Evolutionary conservation across 2,888 invertebrate species (phyloP).

Genomic region (Mayetiola destructor): DNA sequence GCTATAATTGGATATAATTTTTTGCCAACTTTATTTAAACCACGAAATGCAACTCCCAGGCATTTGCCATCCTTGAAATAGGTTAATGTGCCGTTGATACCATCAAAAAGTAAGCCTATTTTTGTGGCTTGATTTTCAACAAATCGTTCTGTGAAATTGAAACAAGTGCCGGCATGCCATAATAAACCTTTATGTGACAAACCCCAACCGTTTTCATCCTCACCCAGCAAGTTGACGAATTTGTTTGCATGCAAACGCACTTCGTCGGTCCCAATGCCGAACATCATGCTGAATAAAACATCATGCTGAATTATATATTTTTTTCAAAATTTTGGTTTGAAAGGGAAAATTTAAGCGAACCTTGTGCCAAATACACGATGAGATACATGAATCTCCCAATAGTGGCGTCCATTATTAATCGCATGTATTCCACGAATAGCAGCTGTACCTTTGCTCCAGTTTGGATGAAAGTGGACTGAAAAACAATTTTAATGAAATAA

Average conservation of each 20-base stretch:
- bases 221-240: slow-evolving; percentile 56
- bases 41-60: slow-evolving; percentile 55
- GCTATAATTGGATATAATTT: slow-evolving; percentile 53
- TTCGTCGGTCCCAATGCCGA: slow-evolving; percentile 47
- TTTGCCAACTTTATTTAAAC: slow-evolving; percentile 45
- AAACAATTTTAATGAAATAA: not conserved
- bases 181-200: slow-evolving; percentile 55
- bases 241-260: slow-evolving; percentile 48
- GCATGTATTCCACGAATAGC: slow-evolving; percentile 50
- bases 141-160: slow-evolving; percentile 51
- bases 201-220: slow-evolving; percentile 55
- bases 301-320: not conserved
- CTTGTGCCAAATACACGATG: slow-evolving; percentile 54
- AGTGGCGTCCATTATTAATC: slow-evolving; percentile 48
- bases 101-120: slow-evolving; percentile 54
- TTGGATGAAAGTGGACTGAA: slow-evolving; percentile 55
- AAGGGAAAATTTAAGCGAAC: slow-evolving; percentile 13
- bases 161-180: slow-evolving; percentile 50
- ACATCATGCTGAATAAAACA: slow-evolving; percentile 45
- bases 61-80: slow-evolving; percentile 55
- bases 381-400: slow-evolving; percentile 50
- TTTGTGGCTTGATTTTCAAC: slow-evolving; percentile 52
- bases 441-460: slow-evolving; percentile 61
- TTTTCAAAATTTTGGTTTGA: not conserved
- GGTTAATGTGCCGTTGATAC: slow-evolving; percentile 50